phyloP scores from a whole-genome alignment of 2,888 invertebrate species.

The Disparrhopalites patrizii region DNA sequence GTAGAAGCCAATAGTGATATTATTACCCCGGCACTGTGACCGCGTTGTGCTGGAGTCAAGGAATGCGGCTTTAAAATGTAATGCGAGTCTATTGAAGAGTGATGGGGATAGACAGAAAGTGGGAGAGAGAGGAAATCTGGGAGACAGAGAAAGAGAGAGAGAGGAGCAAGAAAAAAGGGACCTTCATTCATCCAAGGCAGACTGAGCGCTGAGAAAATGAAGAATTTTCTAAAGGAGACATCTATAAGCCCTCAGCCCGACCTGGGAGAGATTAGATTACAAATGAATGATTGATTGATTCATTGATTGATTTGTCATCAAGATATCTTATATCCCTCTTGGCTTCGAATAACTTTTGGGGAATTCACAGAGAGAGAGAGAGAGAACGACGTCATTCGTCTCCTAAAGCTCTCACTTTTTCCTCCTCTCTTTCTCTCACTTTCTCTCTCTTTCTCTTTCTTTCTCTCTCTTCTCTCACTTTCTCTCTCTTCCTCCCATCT shows the following conservation, averaged over 20 bases:
- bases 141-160: neutral
- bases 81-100: neutral
- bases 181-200: conserved; percentile 10
- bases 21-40: too few relatives aligned
- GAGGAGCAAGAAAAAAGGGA: neutral
- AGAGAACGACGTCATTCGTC: too few relatives aligned
- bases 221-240: conserved; percentile 22
- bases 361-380: too few relatives aligned
- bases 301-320: conserved; percentile 24
- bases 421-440: neutral
- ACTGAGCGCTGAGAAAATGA: conserved; percentile 18
- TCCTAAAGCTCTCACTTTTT: neutral
- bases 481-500: too few relatives aligned
- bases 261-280: conserved; percentile 25
- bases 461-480: too few relatives aligned
- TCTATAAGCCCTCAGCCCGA: conserved; percentile 12
- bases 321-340: conserved; percentile 17
- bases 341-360: too few relatives aligned
- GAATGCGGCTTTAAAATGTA: too few relatives aligned
- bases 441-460: neutral
- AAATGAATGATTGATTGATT: conserved; percentile 25
- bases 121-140: neutral
- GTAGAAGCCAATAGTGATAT: too few relatives aligned
- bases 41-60: too few relatives aligned
- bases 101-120: neutral